Evolutionary conservation across 2,888 invertebrate species (phyloP).

Genomic region (Lithophane ornitopus): DNA sequence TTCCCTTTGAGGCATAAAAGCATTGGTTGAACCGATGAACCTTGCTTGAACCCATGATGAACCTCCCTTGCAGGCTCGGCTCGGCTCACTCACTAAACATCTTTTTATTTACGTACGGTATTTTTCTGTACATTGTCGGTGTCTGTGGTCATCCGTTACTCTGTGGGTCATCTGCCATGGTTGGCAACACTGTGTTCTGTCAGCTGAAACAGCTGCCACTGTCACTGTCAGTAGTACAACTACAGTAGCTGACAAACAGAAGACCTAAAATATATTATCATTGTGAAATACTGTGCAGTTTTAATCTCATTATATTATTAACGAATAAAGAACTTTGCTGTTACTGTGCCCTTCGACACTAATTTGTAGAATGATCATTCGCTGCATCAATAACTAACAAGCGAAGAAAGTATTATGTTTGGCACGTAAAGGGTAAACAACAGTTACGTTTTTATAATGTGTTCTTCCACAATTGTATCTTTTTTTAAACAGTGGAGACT

Average conservation of each 20-base stretch:
- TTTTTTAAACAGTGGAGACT: constrained; percentile 93
- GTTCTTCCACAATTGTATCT: constrained; percentile 79
- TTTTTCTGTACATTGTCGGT: neutral
- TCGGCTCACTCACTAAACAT: neutral
- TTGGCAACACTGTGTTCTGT: constrained; percentile 4
- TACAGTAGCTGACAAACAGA: constrained; percentile 27
- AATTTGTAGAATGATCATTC: constrained; percentile 30
- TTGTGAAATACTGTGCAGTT: constrained; percentile 45
- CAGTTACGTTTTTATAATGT: constrained; percentile 77
- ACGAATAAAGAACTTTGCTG: constrained; percentile 15
- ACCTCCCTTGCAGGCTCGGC: neutral
- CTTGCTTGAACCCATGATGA: neutral
- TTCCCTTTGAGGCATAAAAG: no score
- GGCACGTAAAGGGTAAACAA: constrained; percentile 52
- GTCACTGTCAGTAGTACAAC: constrained; percentile 22
- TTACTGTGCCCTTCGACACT: neutral
- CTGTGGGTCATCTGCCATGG: neutral
- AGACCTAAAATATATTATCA: constrained; percentile 21
- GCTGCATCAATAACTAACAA: constrained; percentile 27
- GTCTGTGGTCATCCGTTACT: neutral
- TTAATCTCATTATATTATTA: constrained; percentile 40
- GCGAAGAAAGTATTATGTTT: constrained; percentile 67
- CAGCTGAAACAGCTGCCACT: neutral
- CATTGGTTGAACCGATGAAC: neutral
- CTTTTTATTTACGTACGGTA: neutral